phyloP scores from a whole-genome alignment of 1,140 invertebrate genomes.

The Polyergus mexicanus region DNA sequence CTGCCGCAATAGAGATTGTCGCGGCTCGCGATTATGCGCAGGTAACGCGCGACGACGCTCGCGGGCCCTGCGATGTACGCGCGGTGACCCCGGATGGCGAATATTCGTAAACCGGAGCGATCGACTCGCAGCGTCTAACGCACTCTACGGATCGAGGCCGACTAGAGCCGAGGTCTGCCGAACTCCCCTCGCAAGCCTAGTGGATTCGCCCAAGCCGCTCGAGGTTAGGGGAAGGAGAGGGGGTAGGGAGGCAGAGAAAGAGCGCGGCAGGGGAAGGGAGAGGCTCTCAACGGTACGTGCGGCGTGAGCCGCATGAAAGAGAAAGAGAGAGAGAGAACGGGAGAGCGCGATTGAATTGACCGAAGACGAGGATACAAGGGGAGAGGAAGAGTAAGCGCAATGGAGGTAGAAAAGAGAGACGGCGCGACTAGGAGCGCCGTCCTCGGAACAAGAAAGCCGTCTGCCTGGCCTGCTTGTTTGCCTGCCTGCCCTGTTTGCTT shows the following conservation, averaged over 20 bases:
- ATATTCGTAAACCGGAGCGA: conserved; percentile 69
- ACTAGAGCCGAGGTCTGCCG: conserved; percentile 84
- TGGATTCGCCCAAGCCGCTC: conserved; percentile 85
- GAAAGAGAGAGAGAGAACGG: conserved; percentile 42
- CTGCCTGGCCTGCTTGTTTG: conserved; percentile 72
- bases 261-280: conserved; percentile 70
- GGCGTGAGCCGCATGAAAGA: conserved; percentile 38
- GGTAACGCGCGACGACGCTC: conserved; percentile 23
- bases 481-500: conserved; percentile 59
- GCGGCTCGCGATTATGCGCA: conserved; percentile 44
- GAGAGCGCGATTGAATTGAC: conserved; percentile 65
- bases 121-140: conserved; percentile 78
- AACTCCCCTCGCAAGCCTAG: conserved; percentile 83
- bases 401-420: conserved; percentile 77
- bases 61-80: conserved; percentile 11
- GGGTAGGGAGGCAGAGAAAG: conserved; percentile 69
- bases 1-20: conserved; percentile 56
- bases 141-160: conserved; percentile 86
- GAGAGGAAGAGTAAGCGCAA: conserved; percentile 68
- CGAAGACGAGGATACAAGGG: conserved; percentile 54
- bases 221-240: conserved; percentile 66
- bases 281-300: conserved; percentile 76
- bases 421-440: conserved; percentile 71
- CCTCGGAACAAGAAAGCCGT: conserved; percentile 83
- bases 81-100: conserved; percentile 35